phyloP scores from a whole-genome alignment of 1,140 invertebrate genomes.

The Eueides isabella region DNA sequence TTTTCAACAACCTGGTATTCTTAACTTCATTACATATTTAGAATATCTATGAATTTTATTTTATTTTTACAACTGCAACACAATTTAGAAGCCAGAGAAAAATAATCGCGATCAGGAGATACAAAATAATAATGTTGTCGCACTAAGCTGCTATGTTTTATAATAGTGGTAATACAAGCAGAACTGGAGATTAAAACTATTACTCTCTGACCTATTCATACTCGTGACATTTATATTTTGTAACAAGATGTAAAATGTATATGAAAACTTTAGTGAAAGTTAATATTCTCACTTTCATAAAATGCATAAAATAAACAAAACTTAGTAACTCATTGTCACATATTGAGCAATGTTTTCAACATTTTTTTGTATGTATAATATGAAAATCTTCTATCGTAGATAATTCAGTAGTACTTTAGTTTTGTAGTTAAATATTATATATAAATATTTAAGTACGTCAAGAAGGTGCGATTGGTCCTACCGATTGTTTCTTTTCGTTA shows the following conservation, averaged over 20 bases:
- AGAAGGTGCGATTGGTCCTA: too few species aligned
- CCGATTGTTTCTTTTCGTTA: too few species aligned
- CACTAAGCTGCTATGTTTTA: background rate
- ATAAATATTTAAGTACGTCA: too few species aligned
- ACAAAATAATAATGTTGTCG: background rate
- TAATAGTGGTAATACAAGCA: conserved; percentile 2
- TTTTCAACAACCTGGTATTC: background rate
- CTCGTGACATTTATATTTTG: conserved; percentile 13
- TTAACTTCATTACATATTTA: background rate
- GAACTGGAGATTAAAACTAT: conserved; percentile 10
- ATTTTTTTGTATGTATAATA: background rate
- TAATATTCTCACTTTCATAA: conserved; percentile 7
- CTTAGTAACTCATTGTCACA: background rate
- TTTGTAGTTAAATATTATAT: too few species aligned
- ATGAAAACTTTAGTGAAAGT: conserved; percentile 9
- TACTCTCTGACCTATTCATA: background rate
- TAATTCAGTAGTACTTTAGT: background rate
- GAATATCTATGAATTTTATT: too few species aligned
- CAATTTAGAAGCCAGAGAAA: background rate
- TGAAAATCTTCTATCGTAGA: background rate
- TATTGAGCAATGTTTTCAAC: background rate
- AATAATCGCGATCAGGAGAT: background rate
- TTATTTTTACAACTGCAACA: too few species aligned
- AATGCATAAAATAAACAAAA: conserved; percentile 2
- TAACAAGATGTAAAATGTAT: background rate